Evolutionary conservation across 1,140 invertebrate genomes (phyloP).

Genomic region (Drosophila ananassae): DNA sequence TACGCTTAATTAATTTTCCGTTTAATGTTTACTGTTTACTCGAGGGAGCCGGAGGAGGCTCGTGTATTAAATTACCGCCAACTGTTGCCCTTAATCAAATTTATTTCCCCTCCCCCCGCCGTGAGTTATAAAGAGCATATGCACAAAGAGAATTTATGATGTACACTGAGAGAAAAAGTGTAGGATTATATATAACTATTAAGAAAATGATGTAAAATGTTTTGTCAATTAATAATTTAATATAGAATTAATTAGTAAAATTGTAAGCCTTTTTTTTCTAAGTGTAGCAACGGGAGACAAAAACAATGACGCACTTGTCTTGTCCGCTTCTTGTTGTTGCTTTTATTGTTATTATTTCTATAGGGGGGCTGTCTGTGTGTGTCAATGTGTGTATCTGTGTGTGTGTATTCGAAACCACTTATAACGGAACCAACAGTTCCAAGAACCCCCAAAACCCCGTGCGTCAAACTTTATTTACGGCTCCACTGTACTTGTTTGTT

Average conservation of each 20-base stretch:
- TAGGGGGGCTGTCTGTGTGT: neutral
- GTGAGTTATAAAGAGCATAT: neutral
- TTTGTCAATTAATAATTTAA: no score
- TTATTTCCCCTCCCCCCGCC: conserved; percentile 19
- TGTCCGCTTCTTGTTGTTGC: conserved; percentile 22
- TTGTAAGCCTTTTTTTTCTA: neutral
- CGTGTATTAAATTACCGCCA: conserved; percentile 71
- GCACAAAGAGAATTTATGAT: conserved; percentile 4
- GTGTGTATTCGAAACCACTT: conserved; percentile 18
- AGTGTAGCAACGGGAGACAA: conserved; percentile 19
- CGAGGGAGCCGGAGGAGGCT: conserved; percentile 21
- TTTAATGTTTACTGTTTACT: conserved; percentile 79
- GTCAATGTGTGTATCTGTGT: neutral
- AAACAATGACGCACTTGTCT: conserved; percentile 77
- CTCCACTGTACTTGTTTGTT: conserved; percentile 17
- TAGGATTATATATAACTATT: neutral
- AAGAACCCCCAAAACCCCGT: conserved; percentile 19
- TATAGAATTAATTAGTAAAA: no score
- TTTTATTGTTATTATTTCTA: conserved; percentile 8
- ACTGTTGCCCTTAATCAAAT: conserved; percentile 76
- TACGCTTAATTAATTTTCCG: conserved; percentile 75
- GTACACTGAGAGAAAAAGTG: neutral
- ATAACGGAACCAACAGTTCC: conserved; percentile 25
- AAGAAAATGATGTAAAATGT: neutral
- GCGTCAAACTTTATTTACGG: conserved; percentile 5